Percentiles rank a stretch among this genome's conserved stretches.
Conservation (phyloP, 2,113 vertebrate genomes). For the Petrocephalus zakoni region DNA sequence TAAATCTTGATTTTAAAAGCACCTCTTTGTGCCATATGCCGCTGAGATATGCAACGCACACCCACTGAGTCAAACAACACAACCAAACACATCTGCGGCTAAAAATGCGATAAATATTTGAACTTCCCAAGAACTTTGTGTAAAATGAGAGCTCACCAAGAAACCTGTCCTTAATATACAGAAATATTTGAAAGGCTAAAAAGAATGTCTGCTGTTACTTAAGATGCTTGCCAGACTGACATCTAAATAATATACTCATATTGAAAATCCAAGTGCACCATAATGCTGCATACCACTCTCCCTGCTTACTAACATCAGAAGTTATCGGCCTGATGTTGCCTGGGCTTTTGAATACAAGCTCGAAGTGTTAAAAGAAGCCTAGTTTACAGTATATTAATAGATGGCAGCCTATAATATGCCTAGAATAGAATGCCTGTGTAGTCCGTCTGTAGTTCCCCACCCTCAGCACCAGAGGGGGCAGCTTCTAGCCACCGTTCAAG, state of each 20-base stretch:
- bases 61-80: slow-evolving; percentile 16
- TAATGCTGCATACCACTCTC: not conserved
- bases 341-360: slow-evolving; percentile 4
- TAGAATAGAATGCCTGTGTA: not conserved
- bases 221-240: slow-evolving; percentile 1
- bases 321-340: not conserved
- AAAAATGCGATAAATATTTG: slow-evolving; percentile 26
- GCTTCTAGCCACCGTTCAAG: not conserved
- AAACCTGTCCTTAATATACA: slow-evolving; percentile 27
- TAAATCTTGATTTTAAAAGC: slow-evolving; percentile 5
- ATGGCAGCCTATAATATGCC: not conserved
- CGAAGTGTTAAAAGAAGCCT: not conserved
- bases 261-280: not conserved
- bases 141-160: slow-evolving; percentile 9
- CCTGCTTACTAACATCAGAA: not conserved
- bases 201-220: slow-evolving; percentile 2
- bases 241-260: slow-evolving; percentile 19
- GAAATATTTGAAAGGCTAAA: slow-evolving; percentile 17
- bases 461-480: not conserved
- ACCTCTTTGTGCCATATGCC: slow-evolving; percentile 6
- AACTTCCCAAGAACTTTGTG: slow-evolving; percentile 16
- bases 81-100: slow-evolving; percentile 25
- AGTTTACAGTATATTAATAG: not conserved
- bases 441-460: not conserved
- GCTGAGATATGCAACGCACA: not conserved